These are phyloP conservation scores for Rhodeus uyekii DNA, from an alignment of 2,797 vertebrate genomes.

Conservation along the genomic window DNA sequence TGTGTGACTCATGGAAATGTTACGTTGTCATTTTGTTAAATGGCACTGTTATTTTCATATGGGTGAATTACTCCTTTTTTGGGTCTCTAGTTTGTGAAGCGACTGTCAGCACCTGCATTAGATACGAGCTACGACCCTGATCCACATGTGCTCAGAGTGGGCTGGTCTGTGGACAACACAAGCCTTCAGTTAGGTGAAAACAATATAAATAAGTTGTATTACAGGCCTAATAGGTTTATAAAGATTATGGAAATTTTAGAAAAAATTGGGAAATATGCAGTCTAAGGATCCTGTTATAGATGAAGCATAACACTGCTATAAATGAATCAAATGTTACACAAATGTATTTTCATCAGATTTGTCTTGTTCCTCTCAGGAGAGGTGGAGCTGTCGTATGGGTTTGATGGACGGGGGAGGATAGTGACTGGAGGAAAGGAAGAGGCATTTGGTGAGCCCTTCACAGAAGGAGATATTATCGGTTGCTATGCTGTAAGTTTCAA, in stretches of 20 bases:
- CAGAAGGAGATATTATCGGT: constrained; percentile 86
- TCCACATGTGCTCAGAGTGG: constrained; percentile 79
- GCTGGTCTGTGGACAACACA: constrained; percentile 82
- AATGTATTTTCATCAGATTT: neutral
- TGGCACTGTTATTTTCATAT: neutral
- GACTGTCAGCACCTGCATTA: constrained; percentile 69
- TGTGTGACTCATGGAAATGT: neutral
- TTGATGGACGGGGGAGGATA: constrained; percentile 81
- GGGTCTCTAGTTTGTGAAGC: constrained; percentile 74
- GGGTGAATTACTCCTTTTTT: neutral
- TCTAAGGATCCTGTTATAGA: neutral
- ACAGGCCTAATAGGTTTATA: neutral
- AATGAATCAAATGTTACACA: neutral
- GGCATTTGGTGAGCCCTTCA: constrained; percentile 83
- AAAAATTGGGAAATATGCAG: neutral
- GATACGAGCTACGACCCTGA: constrained; percentile 64
- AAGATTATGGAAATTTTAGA: neutral
- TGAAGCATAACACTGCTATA: neutral
- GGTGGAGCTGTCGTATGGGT: constrained; percentile 85
- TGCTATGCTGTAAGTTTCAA: constrained; percentile 84
- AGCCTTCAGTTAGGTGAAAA: constrained; percentile 84
- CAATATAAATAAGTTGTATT: neutral
- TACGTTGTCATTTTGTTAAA: neutral
- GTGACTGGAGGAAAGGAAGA: constrained; percentile 78
- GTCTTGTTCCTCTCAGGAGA: constrained; percentile 74